Base-by-base conservation (phyloP, 2,113 vertebrate genomes). In the Sus scrofa region DNA sequence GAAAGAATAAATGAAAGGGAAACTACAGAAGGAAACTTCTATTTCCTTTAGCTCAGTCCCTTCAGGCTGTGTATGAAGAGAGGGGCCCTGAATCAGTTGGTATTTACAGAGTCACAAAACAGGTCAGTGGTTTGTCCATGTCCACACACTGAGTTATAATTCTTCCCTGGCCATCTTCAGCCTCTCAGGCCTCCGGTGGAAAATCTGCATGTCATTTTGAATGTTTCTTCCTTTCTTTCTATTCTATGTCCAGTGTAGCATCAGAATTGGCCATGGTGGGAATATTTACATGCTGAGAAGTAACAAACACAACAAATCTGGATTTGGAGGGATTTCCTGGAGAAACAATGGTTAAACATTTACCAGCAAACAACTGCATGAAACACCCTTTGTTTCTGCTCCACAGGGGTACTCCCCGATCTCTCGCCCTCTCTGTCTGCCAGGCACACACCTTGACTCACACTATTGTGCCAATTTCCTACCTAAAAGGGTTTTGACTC, bases 71-170 rank as follows among this genome's bases (percentile, higher is more conserved):
- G 6, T 18, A 24, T 15, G 19, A 56, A 92, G 56, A 90, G n/a
- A 12, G 4, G 20, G 30, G 16, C 10, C 50, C 63, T 39, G 8
- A 14, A 26, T 9, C 9, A 3, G 8, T 0, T 18, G n/a, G 18
- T 19, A 16, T 60, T 14, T 1, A 3, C 4, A 2, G 1, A 8
- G 14, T 4, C 3, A 22, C 32, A 14, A 68, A 82, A 27, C 19
- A 56, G 1, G 6, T 54, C 26, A 18, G 10, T 24, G 32, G 12
- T 62, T n/a, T 27, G 27, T 79, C 5, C 22, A 39, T 0, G 7
- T 27, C 9, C 79, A 37, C n/a, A 13, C n/a, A 3, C 6, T 4
- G 50, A 20, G 30, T 4, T 27, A 0, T 20, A 37, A 44, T 6
- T 39, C 26, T 26, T 19, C 13, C 20, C 30, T 39, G 32, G 11